Evolutionary conservation across 2,113 vertebrate species (phyloP).

Genomic region (Ciconia maguari): DNA sequence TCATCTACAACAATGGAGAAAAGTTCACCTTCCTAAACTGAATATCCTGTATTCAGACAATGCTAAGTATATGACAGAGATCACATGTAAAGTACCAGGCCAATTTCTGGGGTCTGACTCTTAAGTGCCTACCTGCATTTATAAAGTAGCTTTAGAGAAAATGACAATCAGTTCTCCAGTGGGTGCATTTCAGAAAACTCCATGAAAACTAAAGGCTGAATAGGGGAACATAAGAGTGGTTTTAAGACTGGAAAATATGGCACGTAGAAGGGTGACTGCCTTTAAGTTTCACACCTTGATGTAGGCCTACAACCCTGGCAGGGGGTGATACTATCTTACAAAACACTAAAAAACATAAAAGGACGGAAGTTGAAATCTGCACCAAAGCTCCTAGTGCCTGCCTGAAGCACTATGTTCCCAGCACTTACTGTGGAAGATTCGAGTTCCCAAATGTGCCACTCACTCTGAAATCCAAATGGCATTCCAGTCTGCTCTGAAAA

Average conservation of each 20-base stretch:
- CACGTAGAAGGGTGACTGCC: neutral
- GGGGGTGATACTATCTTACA: neutral
- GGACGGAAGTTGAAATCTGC: neutral
- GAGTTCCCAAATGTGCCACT: neutral
- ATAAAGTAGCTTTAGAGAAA: neutral
- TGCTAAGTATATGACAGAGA: neutral
- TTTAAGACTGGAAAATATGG: neutral
- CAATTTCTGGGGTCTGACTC: neutral
- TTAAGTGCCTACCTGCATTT: neutral
- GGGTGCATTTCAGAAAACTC: neutral
- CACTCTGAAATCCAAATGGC: neutral
- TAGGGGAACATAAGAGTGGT: neutral
- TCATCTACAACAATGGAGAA: neutral
- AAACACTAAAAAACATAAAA: neutral
- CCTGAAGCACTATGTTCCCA: neutral
- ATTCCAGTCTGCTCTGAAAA: neutral
- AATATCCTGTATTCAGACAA: neutral
- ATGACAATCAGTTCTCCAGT: neutral
- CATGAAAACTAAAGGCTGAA: neutral
- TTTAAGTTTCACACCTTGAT: neutral
- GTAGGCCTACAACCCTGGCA: neutral
- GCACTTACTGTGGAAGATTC: neutral
- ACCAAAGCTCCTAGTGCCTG: neutral
- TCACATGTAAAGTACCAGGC: neutral
- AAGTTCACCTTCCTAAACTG: neutral